Evolutionary conservation across 1,140 invertebrate species (phyloP), one percentile per base, ranked within the genome.

Genomic region (Drosophila albomicans): DNA sequence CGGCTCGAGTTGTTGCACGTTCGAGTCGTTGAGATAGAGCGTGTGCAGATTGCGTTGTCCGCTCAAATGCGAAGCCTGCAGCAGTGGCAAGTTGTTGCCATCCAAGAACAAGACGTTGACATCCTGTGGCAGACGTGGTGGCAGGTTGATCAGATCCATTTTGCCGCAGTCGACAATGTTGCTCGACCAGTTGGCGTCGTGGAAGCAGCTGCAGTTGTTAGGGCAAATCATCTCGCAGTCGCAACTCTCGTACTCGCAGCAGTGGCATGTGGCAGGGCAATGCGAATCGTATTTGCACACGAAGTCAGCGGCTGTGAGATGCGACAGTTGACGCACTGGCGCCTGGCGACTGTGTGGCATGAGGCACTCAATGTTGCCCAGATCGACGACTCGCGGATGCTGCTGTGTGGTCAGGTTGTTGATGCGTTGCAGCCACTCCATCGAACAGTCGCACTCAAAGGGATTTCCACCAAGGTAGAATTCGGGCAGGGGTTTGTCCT

Each of bases 71-170:
- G 97, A 96, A 87, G 96, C 96, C 78, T 97, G 95, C 52, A 98
- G 91, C 84, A 96, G 95, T 51, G 94, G 95, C 73, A 98, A 95
- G 88, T 97, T 95, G 90, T 97, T 97, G 45, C 97, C 97, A 92
- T 98, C 97, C 69, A 98, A 92, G 92, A 97, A 98, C 10, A 98
- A 94, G 91, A 98, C 96, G n/a, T 97, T 98, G 0, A 96, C 96
- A 91, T 97, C 97, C 95, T 97, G 96, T 1, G 97, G 97, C 79
- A 98, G 95, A 43, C 96, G 94, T 4, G 94, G 93, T 1, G 97
- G 97, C 52, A 98, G 95, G 49, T 94, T 93, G 54, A 94, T 92
- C 57, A 95, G 94, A 13, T 94, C 94, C 78, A 96, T 95, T 73
- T 95, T 94, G 93, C 79, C 96, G 94, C 93, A 98, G 91, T 97